Evolutionary conservation across 2,888 invertebrate species (phyloP), one percentile per base, ranked within the genome.

Genomic region (Brachyptera putata): DNA sequence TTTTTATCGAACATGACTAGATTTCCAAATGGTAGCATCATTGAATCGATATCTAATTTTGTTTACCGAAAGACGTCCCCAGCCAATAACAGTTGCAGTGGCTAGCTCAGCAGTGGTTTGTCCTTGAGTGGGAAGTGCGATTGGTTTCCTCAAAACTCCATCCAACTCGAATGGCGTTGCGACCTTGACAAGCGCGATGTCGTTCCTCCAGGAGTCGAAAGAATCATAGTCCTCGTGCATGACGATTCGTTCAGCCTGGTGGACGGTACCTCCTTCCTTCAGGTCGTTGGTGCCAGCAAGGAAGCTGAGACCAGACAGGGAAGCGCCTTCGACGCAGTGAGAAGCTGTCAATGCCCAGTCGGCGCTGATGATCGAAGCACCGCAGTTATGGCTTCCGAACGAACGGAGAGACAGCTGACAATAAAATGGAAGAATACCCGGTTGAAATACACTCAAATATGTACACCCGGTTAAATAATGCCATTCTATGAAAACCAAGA

Each of bases 51-150:
- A n/a, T n/a, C 11, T 30, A 5, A 30, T 11, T 30, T 5, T 7
- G 24, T 53, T 53, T 16, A 59, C 59, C 39, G 53, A 49, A 13
- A 53, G 50, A 3, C 39, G 36, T 1, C 59, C 59, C 59, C 59
- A 59, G 2, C 59, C 59, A 26, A 53, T 53, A 39, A 59, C 59
- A 3, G 53, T 53, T 24, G 59, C 59, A 16, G 25, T 22, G 39
- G 34, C 5, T 14, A 25, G 25, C 9, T 41, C 59, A 1, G 49
- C 2, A 26, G 50, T 50, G 22, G 36, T 11, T 18, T 59, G 18
- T n/a, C 41, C 59, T 21, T 53, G 59, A 9, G 50, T 16, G 22
- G 59, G 59, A 1, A 59, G 53, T 13, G 37, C 2, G 53, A 59
- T 53, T 11, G 59, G 59, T 26, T 36, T 36, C 14, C 16, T 34